These are phyloP conservation scores for Montipora cactus DNA, from an alignment of 64 coral and sea anemone species.

Conservation along the genomic window DNA sequence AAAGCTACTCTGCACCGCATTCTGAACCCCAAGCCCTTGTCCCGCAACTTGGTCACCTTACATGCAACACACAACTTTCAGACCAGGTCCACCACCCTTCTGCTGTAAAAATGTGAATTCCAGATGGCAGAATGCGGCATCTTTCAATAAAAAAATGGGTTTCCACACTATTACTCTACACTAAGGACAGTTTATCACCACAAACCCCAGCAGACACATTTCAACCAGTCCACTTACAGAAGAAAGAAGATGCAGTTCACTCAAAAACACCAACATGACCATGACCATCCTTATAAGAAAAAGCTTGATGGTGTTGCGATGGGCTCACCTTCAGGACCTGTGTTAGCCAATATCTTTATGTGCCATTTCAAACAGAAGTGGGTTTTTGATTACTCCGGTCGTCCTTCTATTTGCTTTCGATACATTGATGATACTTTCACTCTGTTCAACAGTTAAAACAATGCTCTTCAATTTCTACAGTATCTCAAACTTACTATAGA, in stretches of 20 bases:
- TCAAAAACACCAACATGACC: background rate
- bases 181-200: background rate
- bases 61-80: background rate
- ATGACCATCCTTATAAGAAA: background rate
- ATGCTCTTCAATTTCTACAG: too few species aligned
- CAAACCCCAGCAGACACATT: slow-evolving; percentile 4
- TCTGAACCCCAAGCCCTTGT: background rate
- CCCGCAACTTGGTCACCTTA: background rate
- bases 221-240: background rate
- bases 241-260: too few species aligned
- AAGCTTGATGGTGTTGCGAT: background rate
- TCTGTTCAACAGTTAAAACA: too few species aligned
- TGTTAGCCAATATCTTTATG: too few species aligned
- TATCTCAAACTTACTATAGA: too few species aligned
- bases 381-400: too few species aligned
- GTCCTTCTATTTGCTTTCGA: too few species aligned
- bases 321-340: too few species aligned
- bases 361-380: too few species aligned
- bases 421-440: too few species aligned
- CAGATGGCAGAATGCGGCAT: slow-evolving; percentile 4
- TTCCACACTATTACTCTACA: background rate
- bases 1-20: too few species aligned
- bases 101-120: slow-evolving; percentile 21
- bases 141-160: background rate
- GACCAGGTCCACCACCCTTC: background rate